phyloP scores from a whole-genome alignment of 1,140 invertebrate species.

The Caenorhabditis tropicalis region DNA sequence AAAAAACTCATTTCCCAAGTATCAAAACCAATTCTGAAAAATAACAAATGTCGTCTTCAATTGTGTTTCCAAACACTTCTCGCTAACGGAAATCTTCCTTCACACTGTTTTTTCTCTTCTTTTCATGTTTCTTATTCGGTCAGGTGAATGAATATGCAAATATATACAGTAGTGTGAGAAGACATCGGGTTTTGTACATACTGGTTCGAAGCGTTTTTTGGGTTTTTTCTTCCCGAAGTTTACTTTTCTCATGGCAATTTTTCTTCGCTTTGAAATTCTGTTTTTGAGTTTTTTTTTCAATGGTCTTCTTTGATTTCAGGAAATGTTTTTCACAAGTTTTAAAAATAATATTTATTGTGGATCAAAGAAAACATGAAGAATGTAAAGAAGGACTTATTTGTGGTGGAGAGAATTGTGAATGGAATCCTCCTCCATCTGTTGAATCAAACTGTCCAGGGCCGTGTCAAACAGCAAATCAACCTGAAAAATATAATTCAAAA shows the following conservation, averaged over 20 bases:
- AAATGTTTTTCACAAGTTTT: no score
- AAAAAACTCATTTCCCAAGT: no score
- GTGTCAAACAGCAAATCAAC: no score
- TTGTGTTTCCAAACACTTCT: not conserved
- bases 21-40: not conserved
- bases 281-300: no score
- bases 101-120: not conserved
- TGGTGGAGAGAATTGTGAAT: no score
- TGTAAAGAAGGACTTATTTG: no score
- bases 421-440: no score
- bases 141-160: conserved; percentile 28
- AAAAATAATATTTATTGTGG: no score
- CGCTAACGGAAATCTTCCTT: not conserved
- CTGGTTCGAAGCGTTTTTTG: not conserved
- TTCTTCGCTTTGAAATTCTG: not conserved
- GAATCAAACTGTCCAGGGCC: no score
- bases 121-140: not conserved
- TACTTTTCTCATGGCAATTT: not conserved
- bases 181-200: not conserved
- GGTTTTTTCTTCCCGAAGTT: not conserved
- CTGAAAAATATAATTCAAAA: no score
- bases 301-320: no score
- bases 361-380: no score
- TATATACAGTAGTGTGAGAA: conserved; percentile 35
- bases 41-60: not conserved